These are phyloP conservation scores for Parascotia fuliginaria DNA, from an alignment of 2,888 invertebrate species.

Conservation along the genomic window DNA sequence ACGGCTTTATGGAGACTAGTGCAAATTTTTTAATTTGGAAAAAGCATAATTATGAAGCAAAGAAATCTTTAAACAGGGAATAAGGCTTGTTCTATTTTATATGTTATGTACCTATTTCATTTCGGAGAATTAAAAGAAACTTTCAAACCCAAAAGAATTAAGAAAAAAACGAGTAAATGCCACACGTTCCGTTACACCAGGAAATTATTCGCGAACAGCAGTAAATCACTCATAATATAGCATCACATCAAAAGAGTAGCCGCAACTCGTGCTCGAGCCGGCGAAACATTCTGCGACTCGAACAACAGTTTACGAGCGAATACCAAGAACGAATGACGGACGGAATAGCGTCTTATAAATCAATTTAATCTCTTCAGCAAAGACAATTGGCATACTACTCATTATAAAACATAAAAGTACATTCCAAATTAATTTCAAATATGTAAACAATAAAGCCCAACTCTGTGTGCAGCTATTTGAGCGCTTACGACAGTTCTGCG, in stretches of 20 bases:
- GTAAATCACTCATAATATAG: conserved; percentile 70
- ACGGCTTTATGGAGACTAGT: too few species aligned
- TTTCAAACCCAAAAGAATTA: too few species aligned
- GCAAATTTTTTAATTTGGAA: too few species aligned
- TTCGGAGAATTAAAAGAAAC: too few species aligned
- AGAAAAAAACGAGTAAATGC: conserved; percentile 2
- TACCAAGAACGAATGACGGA: conserved; percentile 72
- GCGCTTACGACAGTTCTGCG: conserved; percentile 39
- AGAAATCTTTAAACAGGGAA: too few species aligned
- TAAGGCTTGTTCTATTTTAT: too few species aligned
- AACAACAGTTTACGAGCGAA: conserved; percentile 65
- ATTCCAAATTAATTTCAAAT: conserved; percentile 21
- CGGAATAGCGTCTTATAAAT: conserved; percentile 74
- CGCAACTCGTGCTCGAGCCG: conserved; percentile 48
- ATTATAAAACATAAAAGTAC: conserved; percentile 24
- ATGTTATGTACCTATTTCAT: too few species aligned
- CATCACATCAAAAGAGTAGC: conserved; percentile 69
- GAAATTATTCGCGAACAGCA: conserved; percentile 47
- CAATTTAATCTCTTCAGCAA: conserved; percentile 75
- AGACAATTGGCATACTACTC: conserved; percentile 71
- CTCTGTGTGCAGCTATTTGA: conserved; percentile 22
- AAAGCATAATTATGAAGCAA: too few species aligned
- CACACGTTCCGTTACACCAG: conserved; percentile 51
- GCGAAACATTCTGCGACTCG: conserved; percentile 55
- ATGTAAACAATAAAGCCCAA: conserved; percentile 20